These are phyloP conservation scores for Hirtodrosophila histrioides DNA, from an alignment of 2,888 invertebrate species.

Conservation along the genomic window DNA sequence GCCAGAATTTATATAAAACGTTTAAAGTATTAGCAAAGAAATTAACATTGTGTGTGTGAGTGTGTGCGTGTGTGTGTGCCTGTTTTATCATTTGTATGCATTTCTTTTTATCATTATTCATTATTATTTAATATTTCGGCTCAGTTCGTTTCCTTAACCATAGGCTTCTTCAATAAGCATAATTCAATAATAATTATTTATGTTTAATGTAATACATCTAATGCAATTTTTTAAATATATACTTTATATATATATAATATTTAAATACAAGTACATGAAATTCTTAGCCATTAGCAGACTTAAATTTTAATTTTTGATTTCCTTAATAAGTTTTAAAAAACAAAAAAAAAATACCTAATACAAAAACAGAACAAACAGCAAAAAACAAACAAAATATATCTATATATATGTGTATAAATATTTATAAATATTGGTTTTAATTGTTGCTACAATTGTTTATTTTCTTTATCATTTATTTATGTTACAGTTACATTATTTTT, in stretches of 20 bases:
- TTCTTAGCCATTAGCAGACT: constrained; percentile 30
- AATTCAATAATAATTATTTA: constrained; percentile 50
- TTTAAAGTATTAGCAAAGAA: constrained; percentile 69
- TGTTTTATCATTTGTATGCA: constrained; percentile 15
- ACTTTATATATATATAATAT: constrained; percentile 28
- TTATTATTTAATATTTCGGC: constrained; percentile 22
- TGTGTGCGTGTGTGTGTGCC: not conserved
- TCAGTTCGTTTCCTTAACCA: constrained; percentile 48
- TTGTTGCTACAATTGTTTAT: constrained; percentile 47
- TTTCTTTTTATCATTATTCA: constrained; percentile 17
- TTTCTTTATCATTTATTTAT: constrained; percentile 38
- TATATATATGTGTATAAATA: constrained; percentile 65
- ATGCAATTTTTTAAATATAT: constrained; percentile 39
- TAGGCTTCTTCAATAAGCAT: constrained; percentile 35
- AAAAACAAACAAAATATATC: constrained; percentile 45
- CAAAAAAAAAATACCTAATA: constrained; percentile 35
- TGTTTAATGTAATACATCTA: constrained; percentile 53
- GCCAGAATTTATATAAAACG: constrained; percentile 58
- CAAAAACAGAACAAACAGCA: constrained; percentile 38
- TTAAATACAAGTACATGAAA: constrained; percentile 36
- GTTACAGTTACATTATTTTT: constrained; percentile 18
- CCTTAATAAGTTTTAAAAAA: constrained; percentile 71
- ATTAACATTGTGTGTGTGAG: constrained; percentile 24
- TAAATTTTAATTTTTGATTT: constrained; percentile 66
- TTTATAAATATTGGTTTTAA: constrained; percentile 63